Evolutionary conservation across 2,888 invertebrate species (phyloP).

Genomic region (Oligia latruncula): DNA sequence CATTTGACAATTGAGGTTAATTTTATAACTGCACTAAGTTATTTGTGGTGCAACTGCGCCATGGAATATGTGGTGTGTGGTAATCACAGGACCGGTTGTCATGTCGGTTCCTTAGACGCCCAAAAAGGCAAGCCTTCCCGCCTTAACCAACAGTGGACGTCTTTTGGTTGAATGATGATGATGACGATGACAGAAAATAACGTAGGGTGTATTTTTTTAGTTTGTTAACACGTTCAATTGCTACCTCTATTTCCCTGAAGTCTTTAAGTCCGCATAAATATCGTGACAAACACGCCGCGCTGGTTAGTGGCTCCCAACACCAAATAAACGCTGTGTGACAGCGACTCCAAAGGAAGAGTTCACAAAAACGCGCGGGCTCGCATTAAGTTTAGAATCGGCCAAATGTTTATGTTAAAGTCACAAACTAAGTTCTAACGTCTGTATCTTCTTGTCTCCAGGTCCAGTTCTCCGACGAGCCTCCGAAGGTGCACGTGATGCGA

Average conservation of each 20-base stretch:
- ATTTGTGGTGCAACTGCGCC: too few relatives aligned
- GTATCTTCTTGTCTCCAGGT: slow-evolving; percentile 83
- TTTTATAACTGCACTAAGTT: not conserved
- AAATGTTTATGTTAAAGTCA: not conserved
- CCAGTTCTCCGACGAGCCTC: slow-evolving; percentile 87
- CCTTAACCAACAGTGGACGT: not conserved
- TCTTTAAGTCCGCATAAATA: not conserved
- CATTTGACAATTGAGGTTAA: not conserved
- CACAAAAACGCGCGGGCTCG: not conserved
- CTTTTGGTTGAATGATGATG: not conserved
- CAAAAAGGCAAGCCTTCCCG: too few relatives aligned
- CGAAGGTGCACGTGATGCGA: slow-evolving; percentile 90
- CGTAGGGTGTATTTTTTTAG: not conserved
- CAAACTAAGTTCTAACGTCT: not conserved
- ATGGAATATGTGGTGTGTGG: not conserved
- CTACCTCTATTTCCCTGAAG: not conserved
- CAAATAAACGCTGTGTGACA: not conserved
- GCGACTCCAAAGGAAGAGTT: not conserved
- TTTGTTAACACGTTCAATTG: not conserved
- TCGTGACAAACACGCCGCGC: not conserved
- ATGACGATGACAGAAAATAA: not conserved
- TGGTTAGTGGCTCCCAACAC: not conserved
- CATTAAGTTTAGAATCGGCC: not conserved
- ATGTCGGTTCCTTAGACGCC: not conserved
- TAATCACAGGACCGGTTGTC: not conserved